These are phyloP conservation scores for Paramormyrops hopkinsi DNA, from an alignment of 2,797 vertebrate species.

Conservation along the genomic window DNA sequence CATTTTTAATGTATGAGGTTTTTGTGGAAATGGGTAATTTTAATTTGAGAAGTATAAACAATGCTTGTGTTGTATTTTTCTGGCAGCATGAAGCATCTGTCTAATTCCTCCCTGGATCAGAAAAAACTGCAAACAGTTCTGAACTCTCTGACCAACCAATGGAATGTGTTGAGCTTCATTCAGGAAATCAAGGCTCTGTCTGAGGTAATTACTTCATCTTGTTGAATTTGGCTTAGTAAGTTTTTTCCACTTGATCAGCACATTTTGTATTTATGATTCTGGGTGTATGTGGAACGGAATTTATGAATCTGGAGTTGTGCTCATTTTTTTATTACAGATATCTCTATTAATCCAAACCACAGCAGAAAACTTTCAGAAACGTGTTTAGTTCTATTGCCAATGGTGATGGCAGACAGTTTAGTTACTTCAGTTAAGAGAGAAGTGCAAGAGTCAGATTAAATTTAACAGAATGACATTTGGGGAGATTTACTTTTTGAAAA, in stretches of 20 bases:
- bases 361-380: neutral
- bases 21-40: neutral
- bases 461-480: neutral
- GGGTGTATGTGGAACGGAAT: neutral
- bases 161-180: slow-evolving; percentile 62
- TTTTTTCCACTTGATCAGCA: neutral
- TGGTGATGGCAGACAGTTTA: neutral
- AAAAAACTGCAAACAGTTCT: slow-evolving; percentile 70
- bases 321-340: neutral
- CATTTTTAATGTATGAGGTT: neutral
- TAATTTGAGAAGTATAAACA: neutral
- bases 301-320: neutral
- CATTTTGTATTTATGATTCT: neutral
- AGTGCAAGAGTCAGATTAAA: neutral
- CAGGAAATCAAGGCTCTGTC: slow-evolving; percentile 66
- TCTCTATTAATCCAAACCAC: neutral
- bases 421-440: neutral
- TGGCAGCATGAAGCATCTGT: slow-evolving; percentile 72
- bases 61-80: slow-evolving; percentile 15
- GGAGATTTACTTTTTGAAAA: neutral
- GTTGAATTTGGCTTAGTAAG: neutral
- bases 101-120: slow-evolving; percentile 61
- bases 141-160: slow-evolving; percentile 54
- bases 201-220: slow-evolving; percentile 61
- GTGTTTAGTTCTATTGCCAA: neutral